Evolutionary conservation across 2,888 invertebrate species (phyloP).

Genomic region (Tolmerus cingulatus): DNA sequence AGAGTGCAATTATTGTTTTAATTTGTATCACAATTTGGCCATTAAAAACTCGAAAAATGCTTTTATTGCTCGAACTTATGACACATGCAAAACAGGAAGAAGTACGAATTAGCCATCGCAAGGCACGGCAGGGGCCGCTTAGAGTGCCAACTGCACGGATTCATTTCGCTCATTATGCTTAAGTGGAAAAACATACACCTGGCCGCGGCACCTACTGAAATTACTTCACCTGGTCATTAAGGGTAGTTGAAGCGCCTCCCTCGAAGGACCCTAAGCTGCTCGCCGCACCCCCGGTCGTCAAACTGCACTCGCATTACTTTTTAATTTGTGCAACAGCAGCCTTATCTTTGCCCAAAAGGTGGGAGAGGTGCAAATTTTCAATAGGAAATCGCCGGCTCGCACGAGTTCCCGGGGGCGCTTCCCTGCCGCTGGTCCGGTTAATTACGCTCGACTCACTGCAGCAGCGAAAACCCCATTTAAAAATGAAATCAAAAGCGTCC

Average conservation of each 20-base stretch:
- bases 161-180: not conserved
- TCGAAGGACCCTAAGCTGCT: not conserved
- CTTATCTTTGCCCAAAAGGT: not conserved
- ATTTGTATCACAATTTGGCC: not conserved
- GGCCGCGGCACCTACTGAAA: not conserved
- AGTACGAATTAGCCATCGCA: not conserved
- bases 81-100: not conserved
- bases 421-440: not conserved
- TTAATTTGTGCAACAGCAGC: not conserved
- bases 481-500: not conserved
- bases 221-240: not conserved
- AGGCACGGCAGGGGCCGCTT: not conserved
- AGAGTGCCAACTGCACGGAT: not conserved
- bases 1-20: not conserved
- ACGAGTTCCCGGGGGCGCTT: not conserved
- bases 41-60: not conserved
- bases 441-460: not conserved
- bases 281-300: not conserved
- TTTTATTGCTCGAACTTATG: not conserved
- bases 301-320: not conserved
- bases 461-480: not conserved
- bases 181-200: not conserved
- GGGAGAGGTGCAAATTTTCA: not conserved
- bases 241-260: not conserved
- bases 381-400: not conserved